phyloP scores from a whole-genome alignment of 2,113 vertebrate genomes.

The Apeltes quadracus region DNA sequence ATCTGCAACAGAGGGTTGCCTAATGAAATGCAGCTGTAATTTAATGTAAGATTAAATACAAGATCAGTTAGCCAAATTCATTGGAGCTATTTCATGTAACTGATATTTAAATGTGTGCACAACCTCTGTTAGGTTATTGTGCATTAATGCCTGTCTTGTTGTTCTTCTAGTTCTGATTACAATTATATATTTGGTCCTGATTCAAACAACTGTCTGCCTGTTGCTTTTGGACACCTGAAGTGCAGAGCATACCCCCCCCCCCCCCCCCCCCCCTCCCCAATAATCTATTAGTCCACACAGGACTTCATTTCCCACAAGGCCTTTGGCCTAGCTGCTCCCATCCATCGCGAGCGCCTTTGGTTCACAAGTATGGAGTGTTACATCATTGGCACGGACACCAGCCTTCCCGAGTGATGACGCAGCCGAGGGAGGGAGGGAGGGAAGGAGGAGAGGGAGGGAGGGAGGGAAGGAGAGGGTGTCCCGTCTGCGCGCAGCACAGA shows the following conservation, averaged over 20 bases:
- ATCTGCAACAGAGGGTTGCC: not conserved
- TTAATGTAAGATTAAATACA: not conserved
- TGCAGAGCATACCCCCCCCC: not conserved
- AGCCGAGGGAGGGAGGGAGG: slow-evolving; percentile 66
- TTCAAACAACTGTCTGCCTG: not conserved
- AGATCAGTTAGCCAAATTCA: not conserved
- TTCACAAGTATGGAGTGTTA: slow-evolving; percentile 77
- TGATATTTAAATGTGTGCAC: not conserved
- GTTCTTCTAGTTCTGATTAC: not conserved
- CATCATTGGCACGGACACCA: slow-evolving; percentile 79
- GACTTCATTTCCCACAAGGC: slow-evolving; percentile 66
- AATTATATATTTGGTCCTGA: not conserved
- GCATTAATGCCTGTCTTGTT: not conserved
- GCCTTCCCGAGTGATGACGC: slow-evolving; percentile 81
- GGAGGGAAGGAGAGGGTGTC: slow-evolving; percentile 73
- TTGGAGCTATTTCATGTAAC: not conserved
- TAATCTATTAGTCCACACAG: no score
- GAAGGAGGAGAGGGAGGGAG: slow-evolving; percentile 47
- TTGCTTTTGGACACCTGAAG: not conserved
- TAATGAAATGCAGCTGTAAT: not conserved
- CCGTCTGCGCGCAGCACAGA: slow-evolving; percentile 78
- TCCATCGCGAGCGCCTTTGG: slow-evolving; percentile 37
- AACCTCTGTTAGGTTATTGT: not conserved
- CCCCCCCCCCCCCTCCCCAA: not conserved
- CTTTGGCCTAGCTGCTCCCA: slow-evolving; percentile 24